phyloP scores from a whole-genome alignment of 2,888 invertebrate genomes.

The Lydus trimaculatus region DNA sequence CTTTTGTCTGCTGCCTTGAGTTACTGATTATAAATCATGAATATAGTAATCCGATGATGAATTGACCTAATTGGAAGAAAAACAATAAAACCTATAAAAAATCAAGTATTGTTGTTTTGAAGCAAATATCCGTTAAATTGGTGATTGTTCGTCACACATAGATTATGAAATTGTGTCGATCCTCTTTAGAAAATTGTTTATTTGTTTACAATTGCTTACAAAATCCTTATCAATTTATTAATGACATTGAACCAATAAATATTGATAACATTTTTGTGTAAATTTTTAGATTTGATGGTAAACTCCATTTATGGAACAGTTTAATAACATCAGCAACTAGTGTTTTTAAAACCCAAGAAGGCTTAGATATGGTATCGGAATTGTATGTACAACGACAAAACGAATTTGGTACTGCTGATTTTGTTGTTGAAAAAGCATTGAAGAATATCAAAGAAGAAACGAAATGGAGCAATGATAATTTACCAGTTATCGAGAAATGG shows the following conservation, averaged over 20 bases:
- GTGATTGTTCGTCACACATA: too few relatives aligned
- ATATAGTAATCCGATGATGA: too few relatives aligned
- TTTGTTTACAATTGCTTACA: background rate
- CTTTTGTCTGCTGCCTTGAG: background rate
- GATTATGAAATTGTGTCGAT: too few relatives aligned
- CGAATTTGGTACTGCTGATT: conserved; percentile 77
- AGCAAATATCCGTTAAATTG: too few relatives aligned
- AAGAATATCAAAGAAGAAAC: conserved; percentile 77
- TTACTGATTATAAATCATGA: background rate
- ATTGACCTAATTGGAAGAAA: too few relatives aligned
- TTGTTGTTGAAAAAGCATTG: conserved; percentile 75
- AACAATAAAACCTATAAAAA: too few relatives aligned
- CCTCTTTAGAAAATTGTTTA: too few relatives aligned
- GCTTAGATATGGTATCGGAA: conserved; percentile 72
- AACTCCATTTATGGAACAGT: conserved; percentile 79
- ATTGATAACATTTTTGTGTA: background rate
- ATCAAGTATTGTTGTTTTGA: too few relatives aligned
- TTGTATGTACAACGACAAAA: conserved; percentile 70
- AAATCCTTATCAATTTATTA: background rate
- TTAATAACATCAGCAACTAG: conserved; percentile 78
- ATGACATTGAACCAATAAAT: background rate
- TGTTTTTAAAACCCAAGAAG: conserved; percentile 77
- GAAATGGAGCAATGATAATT: conserved; percentile 77
- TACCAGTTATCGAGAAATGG: conserved; percentile 79
- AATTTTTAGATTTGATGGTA: conserved; percentile 68